Percentiles rank a stretch among this genome's conserved stretches.
phyloP scores from a whole-genome alignment of 2,888 invertebrate species.

The Dicycla oo region DNA sequence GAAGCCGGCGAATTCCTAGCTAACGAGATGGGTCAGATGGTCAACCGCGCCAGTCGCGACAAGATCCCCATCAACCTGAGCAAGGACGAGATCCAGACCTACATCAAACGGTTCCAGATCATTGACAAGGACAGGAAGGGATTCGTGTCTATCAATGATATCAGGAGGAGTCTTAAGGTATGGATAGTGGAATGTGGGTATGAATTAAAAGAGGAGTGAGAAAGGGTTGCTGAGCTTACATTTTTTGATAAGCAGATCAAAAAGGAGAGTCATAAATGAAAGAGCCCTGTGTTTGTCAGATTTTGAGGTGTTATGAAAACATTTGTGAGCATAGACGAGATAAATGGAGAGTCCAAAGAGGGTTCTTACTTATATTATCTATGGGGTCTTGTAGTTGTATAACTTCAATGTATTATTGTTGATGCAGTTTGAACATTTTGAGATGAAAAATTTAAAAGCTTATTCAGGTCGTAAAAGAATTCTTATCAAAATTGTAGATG shows the following conservation, averaged over 20 bases:
- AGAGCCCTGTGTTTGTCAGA: neutral
- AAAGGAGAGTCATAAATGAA: neutral
- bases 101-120: constrained; percentile 98
- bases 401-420: neutral
- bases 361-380: neutral
- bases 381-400: neutral
- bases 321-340: neutral
- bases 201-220: neutral
- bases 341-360: neutral
- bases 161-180: constrained; percentile 98
- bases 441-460: neutral
- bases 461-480: neutral
- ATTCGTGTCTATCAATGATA: constrained; percentile 99
- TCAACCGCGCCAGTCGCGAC: constrained; percentile 96
- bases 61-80: constrained; percentile 97
- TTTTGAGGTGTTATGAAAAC: neutral
- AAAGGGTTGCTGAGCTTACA: neutral
- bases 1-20: constrained; percentile 96
- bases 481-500: no score
- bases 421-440: neutral
- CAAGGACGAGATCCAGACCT: constrained; percentile 98
- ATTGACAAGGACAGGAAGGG: constrained; percentile 99
- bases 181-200: constrained; percentile 12
- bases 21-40: constrained; percentile 98
- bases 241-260: neutral